Percentiles rank a stretch among this genome's conserved stretches.
Conservation (phyloP, 2,113 vertebrate species). For the Acanthisitta chloris region DNA sequence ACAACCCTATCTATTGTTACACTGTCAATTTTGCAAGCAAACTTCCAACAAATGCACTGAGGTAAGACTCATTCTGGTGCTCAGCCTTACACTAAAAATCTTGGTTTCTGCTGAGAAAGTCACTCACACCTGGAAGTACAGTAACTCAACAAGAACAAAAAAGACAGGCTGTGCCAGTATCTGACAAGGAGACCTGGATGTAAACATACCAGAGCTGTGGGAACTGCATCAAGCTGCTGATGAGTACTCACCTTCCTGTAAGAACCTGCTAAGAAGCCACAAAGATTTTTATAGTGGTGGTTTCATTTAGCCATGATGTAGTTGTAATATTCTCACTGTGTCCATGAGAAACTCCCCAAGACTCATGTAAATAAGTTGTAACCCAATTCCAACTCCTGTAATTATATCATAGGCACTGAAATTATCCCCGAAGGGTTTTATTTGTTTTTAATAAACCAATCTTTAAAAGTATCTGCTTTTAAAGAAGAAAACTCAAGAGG, state of each 20-base stretch:
- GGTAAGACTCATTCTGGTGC: not conserved
- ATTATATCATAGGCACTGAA: not conserved
- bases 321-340: not conserved
- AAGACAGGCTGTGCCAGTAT: not conserved
- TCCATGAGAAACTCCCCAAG: constrained; percentile 25
- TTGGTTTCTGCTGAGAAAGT: not conserved
- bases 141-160: not conserved
- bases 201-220: constrained; percentile 3
- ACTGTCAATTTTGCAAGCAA: not conserved
- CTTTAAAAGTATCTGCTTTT: not conserved
- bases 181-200: not conserved
- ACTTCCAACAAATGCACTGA: not conserved
- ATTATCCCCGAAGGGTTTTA: not conserved
- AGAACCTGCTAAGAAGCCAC: constrained; percentile 42
- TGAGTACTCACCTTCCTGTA: constrained; percentile 26
- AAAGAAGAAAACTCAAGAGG: not conserved
- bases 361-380: not conserved
- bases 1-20: not conserved
- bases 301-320: constrained; percentile 14
- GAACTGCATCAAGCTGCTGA: constrained; percentile 7
- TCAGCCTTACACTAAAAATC: not conserved
- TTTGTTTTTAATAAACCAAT: not conserved
- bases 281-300: not conserved
- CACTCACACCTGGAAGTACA: not conserved
- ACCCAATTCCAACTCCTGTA: not conserved